Percentiles rank a stretch among this genome's conserved stretches.
These are phyloP conservation scores for Cirrhinus molitorella DNA, from an alignment of 2,797 vertebrate species.

Conservation along the genomic window DNA sequence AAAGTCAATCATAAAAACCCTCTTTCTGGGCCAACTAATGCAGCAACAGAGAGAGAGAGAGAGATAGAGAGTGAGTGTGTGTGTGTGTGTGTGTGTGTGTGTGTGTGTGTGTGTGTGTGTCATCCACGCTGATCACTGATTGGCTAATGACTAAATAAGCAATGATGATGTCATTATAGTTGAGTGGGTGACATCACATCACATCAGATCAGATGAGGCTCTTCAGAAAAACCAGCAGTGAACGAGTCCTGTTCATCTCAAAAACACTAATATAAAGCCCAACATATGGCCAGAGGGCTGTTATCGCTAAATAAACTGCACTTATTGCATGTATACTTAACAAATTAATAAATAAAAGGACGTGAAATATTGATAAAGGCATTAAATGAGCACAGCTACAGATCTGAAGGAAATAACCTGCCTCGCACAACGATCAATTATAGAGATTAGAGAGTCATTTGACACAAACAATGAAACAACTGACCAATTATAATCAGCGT, in stretches of 20 bases:
- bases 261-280: too few relatives aligned
- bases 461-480: background rate
- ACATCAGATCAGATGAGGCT: background rate
- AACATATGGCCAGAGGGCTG: too few relatives aligned
- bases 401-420: background rate
- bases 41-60: background rate
- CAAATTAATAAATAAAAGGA: background rate
- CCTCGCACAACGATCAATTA: background rate
- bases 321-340: background rate
- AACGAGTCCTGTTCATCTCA: background rate
- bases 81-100: constrained; percentile 18
- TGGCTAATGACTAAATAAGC: constrained; percentile 7
- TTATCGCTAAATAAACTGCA: background rate
- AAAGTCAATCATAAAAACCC: constrained; percentile 43
- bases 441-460: background rate
- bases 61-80: background rate
- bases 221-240: background rate
- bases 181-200: constrained; percentile 2
- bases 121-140: background rate
- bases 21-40: constrained; percentile 8
- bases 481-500: background rate
- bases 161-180: constrained; percentile 4
- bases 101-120: background rate
- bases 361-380: background rate
- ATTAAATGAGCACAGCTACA: background rate